Percentiles rank a stretch among this genome's conserved stretches.
Evolutionary conservation across 2,888 invertebrate species (phyloP).

Genomic region (Adelphocoris suturalis): DNA sequence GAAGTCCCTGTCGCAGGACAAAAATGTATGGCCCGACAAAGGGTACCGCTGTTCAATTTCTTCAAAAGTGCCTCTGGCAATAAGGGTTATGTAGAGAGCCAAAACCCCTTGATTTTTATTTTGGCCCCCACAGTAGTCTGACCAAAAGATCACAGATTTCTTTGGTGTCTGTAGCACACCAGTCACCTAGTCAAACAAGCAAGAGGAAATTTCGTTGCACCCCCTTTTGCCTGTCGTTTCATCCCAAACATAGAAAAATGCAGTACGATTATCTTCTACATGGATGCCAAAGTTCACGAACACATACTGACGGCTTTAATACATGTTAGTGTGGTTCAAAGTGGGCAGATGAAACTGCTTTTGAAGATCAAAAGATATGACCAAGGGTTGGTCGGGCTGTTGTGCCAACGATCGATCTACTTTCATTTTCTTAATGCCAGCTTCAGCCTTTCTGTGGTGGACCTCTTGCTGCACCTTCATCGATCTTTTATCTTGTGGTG

Average conservation of each 20-base stretch:
- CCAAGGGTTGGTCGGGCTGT: neutral
- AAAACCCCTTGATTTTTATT: conserved; percentile 48
- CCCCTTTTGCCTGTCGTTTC: neutral
- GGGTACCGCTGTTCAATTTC: conserved; percentile 6
- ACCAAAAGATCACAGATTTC: conserved; percentile 24
- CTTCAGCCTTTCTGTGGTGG: neutral
- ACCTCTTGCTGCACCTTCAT: too few relatives aligned
- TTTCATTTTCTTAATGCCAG: neutral
- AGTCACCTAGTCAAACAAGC: neutral
- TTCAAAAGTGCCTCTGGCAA: neutral
- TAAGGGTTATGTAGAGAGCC: neutral
- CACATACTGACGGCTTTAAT: neutral
- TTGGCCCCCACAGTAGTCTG: conserved; percentile 27
- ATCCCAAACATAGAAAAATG: conserved; percentile 7
- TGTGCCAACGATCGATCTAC: neutral
- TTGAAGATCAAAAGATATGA: conserved; percentile 3
- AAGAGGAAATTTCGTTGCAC: neutral
- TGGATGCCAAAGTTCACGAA: conserved; percentile 27
- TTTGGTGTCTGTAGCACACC: conserved; percentile 78
- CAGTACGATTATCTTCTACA: neutral
- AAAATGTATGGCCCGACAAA: conserved; percentile 21
- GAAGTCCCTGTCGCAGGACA: too few relatives aligned
- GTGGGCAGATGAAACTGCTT: neutral
- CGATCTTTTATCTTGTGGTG: too few relatives aligned
- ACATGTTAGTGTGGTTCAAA: neutral